Evolutionary conservation across 2,888 invertebrate genomes (phyloP).

Genomic region (Cataglyphis rosenhaueri): DNA sequence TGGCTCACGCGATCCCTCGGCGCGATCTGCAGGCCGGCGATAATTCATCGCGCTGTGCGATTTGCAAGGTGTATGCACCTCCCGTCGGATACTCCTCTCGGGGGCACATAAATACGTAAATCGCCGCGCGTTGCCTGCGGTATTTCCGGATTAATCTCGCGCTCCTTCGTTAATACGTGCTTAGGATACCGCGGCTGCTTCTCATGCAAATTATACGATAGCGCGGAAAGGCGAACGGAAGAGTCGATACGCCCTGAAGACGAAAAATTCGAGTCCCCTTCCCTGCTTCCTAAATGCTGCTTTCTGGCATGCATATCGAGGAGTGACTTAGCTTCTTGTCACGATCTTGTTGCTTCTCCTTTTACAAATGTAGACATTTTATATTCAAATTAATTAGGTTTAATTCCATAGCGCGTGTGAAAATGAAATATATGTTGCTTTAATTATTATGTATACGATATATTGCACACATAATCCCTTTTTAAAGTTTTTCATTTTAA

Average conservation of each 20-base stretch:
- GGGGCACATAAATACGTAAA: conserved; percentile 44
- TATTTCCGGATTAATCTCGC: conserved; percentile 47
- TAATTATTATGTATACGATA: not conserved
- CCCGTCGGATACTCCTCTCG: conserved; percentile 32
- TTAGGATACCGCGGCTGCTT: conserved; percentile 34
- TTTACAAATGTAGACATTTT: not conserved
- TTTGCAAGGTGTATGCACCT: conserved; percentile 36
- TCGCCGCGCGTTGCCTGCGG: conserved; percentile 16
- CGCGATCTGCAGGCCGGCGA: conserved; percentile 25
- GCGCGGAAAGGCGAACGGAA: conserved; percentile 23
- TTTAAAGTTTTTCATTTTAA: not conserved
- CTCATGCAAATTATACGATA: conserved; percentile 35
- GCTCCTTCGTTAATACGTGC: conserved; percentile 25
- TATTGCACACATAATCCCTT: not conserved
- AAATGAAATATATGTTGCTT: not conserved
- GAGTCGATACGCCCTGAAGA: conserved; percentile 10
- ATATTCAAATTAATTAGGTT: not conserved
- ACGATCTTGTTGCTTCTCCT: not conserved
- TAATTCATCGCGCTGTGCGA: conserved; percentile 31
- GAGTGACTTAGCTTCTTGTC: not conserved
- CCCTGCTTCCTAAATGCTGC: not conserved
- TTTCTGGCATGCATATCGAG: not conserved
- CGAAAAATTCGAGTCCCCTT: not conserved
- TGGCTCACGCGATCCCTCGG: conserved; percentile 38
- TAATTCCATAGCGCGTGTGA: not conserved